Evolutionary conservation across 2,797 vertebrate species (phyloP).

Genomic region (Enteromius treurensis): DNA sequence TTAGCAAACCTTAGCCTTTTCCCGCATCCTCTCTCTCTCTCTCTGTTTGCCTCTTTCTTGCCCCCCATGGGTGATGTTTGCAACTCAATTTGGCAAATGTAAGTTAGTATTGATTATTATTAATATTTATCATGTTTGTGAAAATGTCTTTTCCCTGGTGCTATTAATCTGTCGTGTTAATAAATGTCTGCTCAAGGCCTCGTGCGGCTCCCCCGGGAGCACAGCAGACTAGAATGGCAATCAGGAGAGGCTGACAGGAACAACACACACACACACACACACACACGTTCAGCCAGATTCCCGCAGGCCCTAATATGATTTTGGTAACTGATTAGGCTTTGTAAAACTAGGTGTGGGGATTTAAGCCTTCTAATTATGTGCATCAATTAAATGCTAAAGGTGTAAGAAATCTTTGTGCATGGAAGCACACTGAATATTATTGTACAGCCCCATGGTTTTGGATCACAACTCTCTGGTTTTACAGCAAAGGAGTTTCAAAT

Average conservation of each 20-base stretch:
- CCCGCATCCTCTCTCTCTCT: conserved; percentile 6
- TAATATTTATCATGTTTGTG: conserved; percentile 90
- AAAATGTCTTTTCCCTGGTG: conserved; percentile 80
- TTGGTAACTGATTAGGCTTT: conserved; percentile 59
- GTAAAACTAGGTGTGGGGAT: conserved; percentile 56
- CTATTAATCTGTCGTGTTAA: conserved; percentile 92
- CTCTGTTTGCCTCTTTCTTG: neutral
- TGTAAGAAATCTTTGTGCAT: conserved; percentile 44
- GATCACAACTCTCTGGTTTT: neutral
- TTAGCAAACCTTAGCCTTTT: conserved; percentile 48
- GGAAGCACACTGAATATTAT: conserved; percentile 33
- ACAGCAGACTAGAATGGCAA: conserved; percentile 76
- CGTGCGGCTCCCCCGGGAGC: conserved; percentile 71
- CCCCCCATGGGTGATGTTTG: conserved; percentile 75
- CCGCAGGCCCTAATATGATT: conserved; percentile 55
- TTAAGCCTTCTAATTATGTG: conserved; percentile 56
- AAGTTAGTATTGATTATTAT: conserved; percentile 92
- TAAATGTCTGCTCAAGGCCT: conserved; percentile 81
- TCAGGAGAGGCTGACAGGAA: conserved; percentile 69
- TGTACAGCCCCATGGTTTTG: conserved; percentile 13
- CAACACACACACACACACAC: conserved; percentile 55
- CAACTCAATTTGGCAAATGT: conserved; percentile 81
- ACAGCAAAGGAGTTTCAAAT: neutral
- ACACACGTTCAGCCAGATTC: conserved; percentile 55
- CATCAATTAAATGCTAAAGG: conserved; percentile 51